Evolutionary conservation across 2,113 vertebrate genomes (phyloP), one percentile per base, ranked within the genome.

Genomic region (Pterocles gutturalis): DNA sequence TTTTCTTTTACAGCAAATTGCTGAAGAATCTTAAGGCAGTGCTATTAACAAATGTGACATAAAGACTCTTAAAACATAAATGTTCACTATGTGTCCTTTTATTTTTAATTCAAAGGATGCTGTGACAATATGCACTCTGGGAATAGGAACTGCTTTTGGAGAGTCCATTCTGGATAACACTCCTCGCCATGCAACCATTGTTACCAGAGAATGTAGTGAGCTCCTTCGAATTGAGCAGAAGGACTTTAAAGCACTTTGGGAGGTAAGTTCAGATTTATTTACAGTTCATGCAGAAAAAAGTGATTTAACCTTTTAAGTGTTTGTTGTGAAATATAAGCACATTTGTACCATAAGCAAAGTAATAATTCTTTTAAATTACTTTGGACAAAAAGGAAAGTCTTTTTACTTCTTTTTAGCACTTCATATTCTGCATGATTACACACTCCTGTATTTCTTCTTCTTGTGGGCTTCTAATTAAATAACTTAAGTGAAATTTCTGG

Each of bases 101-200:
- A 48, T 94, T 97, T 89, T 97, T 79, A 53, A 58, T 97, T 93
- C 87, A 62, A 95, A 99, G 99, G 99, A 99, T 98, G 99, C 99
- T 19, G 99, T 99, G 96, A 99, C 99, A 64, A 99, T 99, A 96
- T 99, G 99, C 90, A 99, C 99, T 16, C 97, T 99, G 98, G 99
- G 99, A 89, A 98, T 99, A n/a, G 99, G 99, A 96, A 99, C 99
- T 1, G 99, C 99, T 53, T 99, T 99, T 87, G 99, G 99, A 97
- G 99, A 99, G 98, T 99, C 99, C 25, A 99, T 99, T 96, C 98
- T 99, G 97, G 99, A 99, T 97, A 99, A 99, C 97, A 99, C 99
- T 9, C 99, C 99, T 49, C 99, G 99, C 78, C 99, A 99, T 96
- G 99, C 99, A 24, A 99, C 99, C 93, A 99, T 99, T 7, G 99